phyloP scores from a whole-genome alignment of 2,113 vertebrate genomes.

The Mungos mungo region DNA sequence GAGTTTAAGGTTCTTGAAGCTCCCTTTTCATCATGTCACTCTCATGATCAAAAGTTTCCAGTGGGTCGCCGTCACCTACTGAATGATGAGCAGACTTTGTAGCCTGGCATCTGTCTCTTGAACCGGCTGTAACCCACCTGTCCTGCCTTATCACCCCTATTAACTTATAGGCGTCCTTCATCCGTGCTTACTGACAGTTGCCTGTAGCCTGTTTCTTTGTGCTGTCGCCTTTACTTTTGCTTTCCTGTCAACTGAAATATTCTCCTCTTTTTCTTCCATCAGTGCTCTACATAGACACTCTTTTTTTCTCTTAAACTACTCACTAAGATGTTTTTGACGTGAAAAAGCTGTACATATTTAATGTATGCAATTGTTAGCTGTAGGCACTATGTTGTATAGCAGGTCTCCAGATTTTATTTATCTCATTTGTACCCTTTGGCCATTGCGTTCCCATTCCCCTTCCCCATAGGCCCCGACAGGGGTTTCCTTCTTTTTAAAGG shows the following conservation, averaged over 20 bases:
- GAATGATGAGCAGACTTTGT: conserved; percentile 62
- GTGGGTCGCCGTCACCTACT: conserved; percentile 18
- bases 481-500: background rate
- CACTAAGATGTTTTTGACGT: background rate
- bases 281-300: background rate
- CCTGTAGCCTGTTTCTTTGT: background rate
- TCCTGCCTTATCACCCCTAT: background rate
- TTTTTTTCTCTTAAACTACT: background rate
- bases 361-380: background rate
- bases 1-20: conserved; percentile 62
- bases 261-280: background rate
- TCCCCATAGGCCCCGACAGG: background rate
- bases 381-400: background rate
- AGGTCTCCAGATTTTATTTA: background rate
- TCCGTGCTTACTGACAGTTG: background rate
- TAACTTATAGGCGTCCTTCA: conserved; percentile 41
- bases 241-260: conserved; percentile 15
- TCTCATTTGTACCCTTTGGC: background rate
- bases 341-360: background rate
- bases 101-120: conserved; percentile 32
- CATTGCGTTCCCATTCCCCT: background rate
- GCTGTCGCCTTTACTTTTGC: background rate
- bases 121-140: conserved; percentile 32
- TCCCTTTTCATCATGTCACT: conserved; percentile 55
- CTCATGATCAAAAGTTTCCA: conserved; percentile 65